Evolutionary conservation across 30 jellyfish, hydroid and myxozoan species (phyloP), one percentile per base, ranked within the genome.

Genomic region (Catostylus mosaicus): DNA sequence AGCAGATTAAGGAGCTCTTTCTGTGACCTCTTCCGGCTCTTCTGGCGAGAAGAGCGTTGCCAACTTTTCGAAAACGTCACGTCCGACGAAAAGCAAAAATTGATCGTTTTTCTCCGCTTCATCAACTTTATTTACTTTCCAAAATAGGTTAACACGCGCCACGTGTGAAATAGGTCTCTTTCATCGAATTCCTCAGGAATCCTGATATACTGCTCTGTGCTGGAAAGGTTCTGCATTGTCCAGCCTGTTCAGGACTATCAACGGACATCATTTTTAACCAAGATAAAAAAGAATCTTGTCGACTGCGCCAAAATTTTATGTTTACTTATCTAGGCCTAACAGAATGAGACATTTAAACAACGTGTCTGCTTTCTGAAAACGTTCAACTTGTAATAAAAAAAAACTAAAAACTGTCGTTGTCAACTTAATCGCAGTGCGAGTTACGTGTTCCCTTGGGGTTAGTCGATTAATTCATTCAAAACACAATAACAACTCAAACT

Each of bases 91-190:
- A 62, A 78, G 80, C 67, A 65, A 78, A 63, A 78, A 61, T 37
- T 78, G 89, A 33, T 78, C 80, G 43, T 81, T 40, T 63, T 78
- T 78, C 56, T 64, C 89, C 89, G 16, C 26, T 66, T 66, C 82
- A 56, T 73, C 90, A 43, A 79, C 90, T 66, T 79, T 61, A 73
- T 79, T 76, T 60, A 76, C 88, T 76, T 50, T 76, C 88, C 77
- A 76, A 30, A 76, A 57, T n/a, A 76, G 78, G 1, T 76, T 76
- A 12, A 79, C 73, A 56, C 67, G 78, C 61, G 78, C 78, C 33
- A 77, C 88, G 52, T 79, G 29, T 48, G 82, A 35, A 24, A 79
- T 48, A 34, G 74, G 37, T 79, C 72, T 79, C 68, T 27, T 40
- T 66, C 82, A 48, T 79, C 80, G 80, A 60, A 79, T 79, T 63